Base-by-base conservation (phyloP, 1,140 invertebrate genomes). In the Megalonaias nervosa region DNA sequence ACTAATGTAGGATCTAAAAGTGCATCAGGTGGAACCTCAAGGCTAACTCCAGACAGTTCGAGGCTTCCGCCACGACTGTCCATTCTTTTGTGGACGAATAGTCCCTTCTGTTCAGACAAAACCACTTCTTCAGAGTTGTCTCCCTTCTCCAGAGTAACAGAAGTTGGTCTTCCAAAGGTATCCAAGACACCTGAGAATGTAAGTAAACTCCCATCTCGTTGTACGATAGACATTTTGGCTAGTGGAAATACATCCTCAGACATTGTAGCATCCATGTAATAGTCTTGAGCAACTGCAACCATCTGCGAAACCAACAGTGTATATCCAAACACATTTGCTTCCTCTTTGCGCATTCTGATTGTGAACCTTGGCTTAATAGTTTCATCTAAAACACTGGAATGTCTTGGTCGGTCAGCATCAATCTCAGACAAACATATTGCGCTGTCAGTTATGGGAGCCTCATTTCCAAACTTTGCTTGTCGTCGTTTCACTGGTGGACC, bases 71-170 rank as follows among this genome's bases (percentile, higher is more conserved):
- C 75, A 59, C 19, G 38, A 14, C 21, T 16, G 15, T 64, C 69
- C 4, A 77, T 66, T 23, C 26, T 77, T 56, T 66, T 71, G 55
- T 77, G 75, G 15, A 77, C 57, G 19, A 77, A 77, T 5, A 77
- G 26, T 31, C 75, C 75, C 56, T 77, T 77, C 31, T 77, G 60
- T 13, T 66, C 57, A 21, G 60, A 59, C 15, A 70, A 55, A 13
- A 76, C 48, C 9, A 71, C 69, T 11, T 59, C 16, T 16, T 69
- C 12, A 5, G 12, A 21, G 23, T 38, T 64, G 13, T 67, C 21
- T 21, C 71, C 59, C 5, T 71, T 26, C 17, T 67, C 13, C 17
- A 70, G 71, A 15, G 75, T 71, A n/a, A 68, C 38, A 70, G 16
- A 71, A 19, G 23, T 66, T 66, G 67, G 71, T 70, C 64, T 26